Evolutionary conservation across 2,113 vertebrate genomes (phyloP), one percentile per base, ranked within the genome.

Genomic region (Aythya baeri): DNA sequence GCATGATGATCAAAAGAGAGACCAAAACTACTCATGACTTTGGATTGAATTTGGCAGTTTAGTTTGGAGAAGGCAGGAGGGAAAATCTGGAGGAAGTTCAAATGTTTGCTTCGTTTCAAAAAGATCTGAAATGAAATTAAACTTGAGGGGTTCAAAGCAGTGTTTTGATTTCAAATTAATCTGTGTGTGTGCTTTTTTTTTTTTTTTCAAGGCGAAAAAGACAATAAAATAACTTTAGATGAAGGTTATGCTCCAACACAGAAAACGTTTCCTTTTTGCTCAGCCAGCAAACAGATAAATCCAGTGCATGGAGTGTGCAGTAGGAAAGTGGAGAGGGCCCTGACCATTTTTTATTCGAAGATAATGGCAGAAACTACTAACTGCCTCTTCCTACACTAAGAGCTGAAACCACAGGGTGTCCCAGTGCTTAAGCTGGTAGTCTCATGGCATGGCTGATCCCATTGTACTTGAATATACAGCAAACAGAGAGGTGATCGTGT

Each of bases 51-150:
- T 82, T 68, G 75, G 80, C 84, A 95, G 84, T 77, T 91, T 15
- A 25, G 65, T 88, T 88, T 91, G 88, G 84, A 93, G 58, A 73
- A 88, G 71, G 80, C 94, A 82, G 54, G 75, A 88, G 66, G 59
- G 54, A 50, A 55, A 82, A 85, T 4, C 55, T 95, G 91, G 88
- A 91, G 80, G 43, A 78, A 78, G 88, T 91, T 91, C 94, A 95
- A 82, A 88, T 70, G 76, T 55, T 93, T 81, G 74, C 83, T 91
- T 85, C 78, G 88, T 59, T 91, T 88, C 61, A 93, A 50, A 91
- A 93, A 88, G 88, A 93, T 85, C 91, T 82, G 80, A 93, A 93
- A 85, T 93, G 9, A 88, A 93, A 93, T 85, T 88, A 54, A 91
- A 68, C 71, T 55, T 2, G 20, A 59, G 41, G 86, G 68, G 46